Evolutionary conservation across 2,888 invertebrate species (phyloP), one percentile per base, ranked within the genome.

Genomic region (Drosophila kanekoi): DNA sequence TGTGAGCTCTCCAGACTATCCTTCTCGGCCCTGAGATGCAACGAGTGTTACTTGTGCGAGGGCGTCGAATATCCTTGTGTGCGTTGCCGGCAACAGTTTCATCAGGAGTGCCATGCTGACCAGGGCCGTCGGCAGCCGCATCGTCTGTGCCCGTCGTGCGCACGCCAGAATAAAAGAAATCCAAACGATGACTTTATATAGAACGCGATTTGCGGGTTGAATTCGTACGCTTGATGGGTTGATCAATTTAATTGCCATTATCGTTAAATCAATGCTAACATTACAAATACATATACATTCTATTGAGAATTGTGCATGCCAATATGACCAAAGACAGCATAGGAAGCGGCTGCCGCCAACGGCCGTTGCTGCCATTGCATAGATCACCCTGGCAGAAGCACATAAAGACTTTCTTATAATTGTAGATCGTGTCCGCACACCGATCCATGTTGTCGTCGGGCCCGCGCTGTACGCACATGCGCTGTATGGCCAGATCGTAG

Each of bases 321-420:
- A 60, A 13, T 2, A 33, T 10, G 10, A 44, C 16, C 9, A 23
- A 2, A 4, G 44, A 11, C 9, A 53, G 18, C 6, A 61, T 8
- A 0, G n/a, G 10, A 4, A 69, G 14, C 18, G 20, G n/a, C 9
- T 33, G 45, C 8, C 4, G 52, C 52, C 59, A 37, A 4, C 11
- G 47, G 2, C 13, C 23, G n/a, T 11, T 16, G 32, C 60, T 58
- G 18, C 56, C 62, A 58, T 98, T 98, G 91, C 98, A 98, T 37
- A 98, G 93, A 92, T 98, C 98, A 5, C 98, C 98, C 82, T 94
- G 95, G 88, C 98, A 98, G 90, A 98, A 97, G 90, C 98, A 98
- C 96, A 98, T 97, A 89, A 95, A 96, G 0, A 98, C 97, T 90
- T 95, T 96, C 87, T 95, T 95, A 86, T 96, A 95, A 87, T 96